A percentile compares a stretch with the other conserved stretches of the same genome.
phyloP scores from a whole-genome alignment of 2,888 invertebrate species.

The Anodontia alba region DNA sequence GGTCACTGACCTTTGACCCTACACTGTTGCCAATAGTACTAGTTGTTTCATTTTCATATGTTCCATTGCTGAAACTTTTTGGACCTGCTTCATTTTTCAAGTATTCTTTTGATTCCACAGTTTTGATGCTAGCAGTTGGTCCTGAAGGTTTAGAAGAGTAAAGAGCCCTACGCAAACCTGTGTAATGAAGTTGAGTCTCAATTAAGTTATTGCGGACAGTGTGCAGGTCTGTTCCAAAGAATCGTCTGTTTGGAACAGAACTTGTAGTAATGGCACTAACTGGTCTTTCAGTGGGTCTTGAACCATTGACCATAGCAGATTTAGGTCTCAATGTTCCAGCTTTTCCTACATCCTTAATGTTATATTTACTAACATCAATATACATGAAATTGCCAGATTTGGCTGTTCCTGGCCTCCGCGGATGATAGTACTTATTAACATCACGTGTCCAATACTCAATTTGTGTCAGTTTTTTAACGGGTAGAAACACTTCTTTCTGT shows the following conservation, averaged over 20 bases:
- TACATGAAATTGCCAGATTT: conserved; percentile 56
- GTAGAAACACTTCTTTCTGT: conserved; percentile 57
- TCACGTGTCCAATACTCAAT: conserved; percentile 69
- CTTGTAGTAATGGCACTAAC: conserved; percentile 45
- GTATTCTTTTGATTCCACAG: conserved; percentile 30
- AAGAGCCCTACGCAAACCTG: conserved; percentile 59
- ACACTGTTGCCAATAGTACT: conserved; percentile 38
- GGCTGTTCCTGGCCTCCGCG: conserved; percentile 30
- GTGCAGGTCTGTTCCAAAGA: conserved; percentile 59
- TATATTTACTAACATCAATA: conserved; percentile 56
- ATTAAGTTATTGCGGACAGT: conserved; percentile 63
- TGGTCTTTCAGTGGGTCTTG: conserved; percentile 19
- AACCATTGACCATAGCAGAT: background rate
- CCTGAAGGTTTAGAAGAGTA: conserved; percentile 45
- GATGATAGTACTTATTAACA: conserved; percentile 58
- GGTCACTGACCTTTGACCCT: conserved; percentile 32
- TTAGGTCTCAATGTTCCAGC: conserved; percentile 45
- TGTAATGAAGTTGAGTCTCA: conserved; percentile 65
- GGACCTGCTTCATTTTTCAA: conserved; percentile 33
- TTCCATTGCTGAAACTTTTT: conserved; percentile 14
- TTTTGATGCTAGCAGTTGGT: conserved; percentile 51
- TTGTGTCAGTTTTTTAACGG: conserved; percentile 70
- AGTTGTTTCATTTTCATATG: conserved; percentile 38
- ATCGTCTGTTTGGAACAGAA: conserved; percentile 24
- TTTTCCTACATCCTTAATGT: conserved; percentile 47